These are phyloP conservation scores for Myotis vivesi DNA, from an alignment of 2,797 vertebrate species.

Conservation along the genomic window DNA sequence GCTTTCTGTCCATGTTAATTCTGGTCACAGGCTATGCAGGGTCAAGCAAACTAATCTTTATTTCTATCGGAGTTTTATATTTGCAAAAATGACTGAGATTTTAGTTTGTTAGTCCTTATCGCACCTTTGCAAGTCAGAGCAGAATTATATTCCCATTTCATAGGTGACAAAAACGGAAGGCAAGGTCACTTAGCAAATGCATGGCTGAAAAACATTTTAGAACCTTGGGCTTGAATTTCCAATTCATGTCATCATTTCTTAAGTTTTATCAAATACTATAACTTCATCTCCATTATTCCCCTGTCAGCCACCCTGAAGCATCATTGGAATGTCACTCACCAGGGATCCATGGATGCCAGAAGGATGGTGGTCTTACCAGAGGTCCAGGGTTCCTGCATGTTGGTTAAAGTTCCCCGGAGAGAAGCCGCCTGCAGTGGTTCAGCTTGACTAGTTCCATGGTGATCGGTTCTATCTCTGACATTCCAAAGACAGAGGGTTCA, in stretches of 20 bases:
- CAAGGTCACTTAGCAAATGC: not conserved
- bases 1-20: constrained; percentile 48
- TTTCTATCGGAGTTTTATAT: not conserved
- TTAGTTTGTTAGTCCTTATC: not conserved
- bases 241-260: not conserved
- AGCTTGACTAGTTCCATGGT: too few relatives aligned
- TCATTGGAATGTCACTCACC: not conserved
- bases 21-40: not conserved
- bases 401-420: not conserved
- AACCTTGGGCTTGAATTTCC: not conserved
- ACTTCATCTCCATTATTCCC: not conserved
- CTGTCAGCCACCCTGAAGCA: not conserved
- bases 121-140: constrained; percentile 3
- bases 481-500: accelerated
- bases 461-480: not conserved
- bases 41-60: not conserved
- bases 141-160: constrained; percentile 23
- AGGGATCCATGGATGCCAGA: not conserved
- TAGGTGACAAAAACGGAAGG: not conserved
- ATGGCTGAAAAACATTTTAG: not conserved
- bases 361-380: accelerated
- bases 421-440: not conserved
- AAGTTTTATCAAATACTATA: not conserved
- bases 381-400: not conserved
- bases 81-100: constrained; percentile 5